A percentile compares a stretch with the other conserved stretches of the same genome.
phyloP scores from a whole-genome alignment of 2,113 vertebrate species.

The Brachypodius melanocephalos region DNA sequence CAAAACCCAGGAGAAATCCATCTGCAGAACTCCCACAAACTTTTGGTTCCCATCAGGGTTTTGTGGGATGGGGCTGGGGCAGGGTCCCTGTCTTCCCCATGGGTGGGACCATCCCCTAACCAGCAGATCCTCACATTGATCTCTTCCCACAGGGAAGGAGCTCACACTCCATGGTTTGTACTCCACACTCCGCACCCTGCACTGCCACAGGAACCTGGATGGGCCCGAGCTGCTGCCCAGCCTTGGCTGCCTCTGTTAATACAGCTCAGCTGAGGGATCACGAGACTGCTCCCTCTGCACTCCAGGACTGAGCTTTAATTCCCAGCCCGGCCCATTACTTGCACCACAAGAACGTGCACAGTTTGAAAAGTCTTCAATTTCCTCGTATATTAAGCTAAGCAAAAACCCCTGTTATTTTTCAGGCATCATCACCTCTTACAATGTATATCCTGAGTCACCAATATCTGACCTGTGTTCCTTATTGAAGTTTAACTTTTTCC shows the following conservation, averaged over 20 bases:
- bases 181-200: too few relatives aligned
- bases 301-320: background rate
- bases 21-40: background rate
- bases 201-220: fast-evolving
- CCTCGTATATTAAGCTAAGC: background rate
- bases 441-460: fast-evolving
- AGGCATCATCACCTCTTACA: background rate
- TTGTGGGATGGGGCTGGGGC: background rate
- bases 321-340: background rate
- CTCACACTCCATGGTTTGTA: fast-evolving
- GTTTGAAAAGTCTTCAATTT: background rate
- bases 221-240: background rate
- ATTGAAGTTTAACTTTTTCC: background rate
- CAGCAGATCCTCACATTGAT: fast-evolving
- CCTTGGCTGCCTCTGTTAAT: background rate
- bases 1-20: background rate
- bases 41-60: background rate
- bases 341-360: background rate
- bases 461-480: fast-evolving
- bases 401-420: fast-evolving
- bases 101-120: background rate
- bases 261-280: conserved; percentile 46
- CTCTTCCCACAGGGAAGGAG: background rate
- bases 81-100: background rate
- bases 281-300: background rate